Conservation (phyloP, 2,888 invertebrate species). For the Drosophila prolongata region DNA sequence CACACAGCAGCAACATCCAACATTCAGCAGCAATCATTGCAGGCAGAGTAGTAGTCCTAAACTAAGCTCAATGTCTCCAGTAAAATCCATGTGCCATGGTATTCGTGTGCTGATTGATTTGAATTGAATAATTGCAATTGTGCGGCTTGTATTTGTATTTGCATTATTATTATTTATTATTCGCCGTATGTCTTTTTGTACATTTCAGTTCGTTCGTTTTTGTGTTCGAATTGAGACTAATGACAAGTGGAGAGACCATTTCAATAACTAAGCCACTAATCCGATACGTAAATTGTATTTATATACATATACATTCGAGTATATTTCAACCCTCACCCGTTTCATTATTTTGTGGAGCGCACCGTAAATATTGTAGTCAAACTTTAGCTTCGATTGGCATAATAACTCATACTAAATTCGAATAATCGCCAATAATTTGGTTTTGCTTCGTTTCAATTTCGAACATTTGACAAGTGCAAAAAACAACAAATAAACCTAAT, state of each 20-base stretch:
- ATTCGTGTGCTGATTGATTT: conserved; percentile 75
- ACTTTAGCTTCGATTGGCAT: conserved; percentile 68
- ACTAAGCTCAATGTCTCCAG: conserved; percentile 74
- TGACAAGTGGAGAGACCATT: conserved; percentile 6
- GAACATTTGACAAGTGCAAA: not conserved
- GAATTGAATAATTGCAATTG: conserved; percentile 82
- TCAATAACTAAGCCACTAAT: conserved; percentile 10
- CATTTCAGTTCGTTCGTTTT: conserved; percentile 8
- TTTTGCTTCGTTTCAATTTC: conserved; percentile 4
- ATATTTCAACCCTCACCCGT: conserved; percentile 41
- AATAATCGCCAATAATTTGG: conserved; percentile 53
- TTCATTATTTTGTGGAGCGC: conserved; percentile 13
- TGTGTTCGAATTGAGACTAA: conserved; percentile 27
- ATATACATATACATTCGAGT: not conserved
- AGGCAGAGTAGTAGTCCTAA: conserved; percentile 49
- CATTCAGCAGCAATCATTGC: conserved; percentile 69
- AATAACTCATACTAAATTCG: conserved; percentile 70
- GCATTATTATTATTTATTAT: conserved; percentile 25
- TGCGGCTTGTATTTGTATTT: conserved; percentile 24
- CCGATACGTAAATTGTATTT: not conserved
- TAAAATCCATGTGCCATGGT: conserved; percentile 26
- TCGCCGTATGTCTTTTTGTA: conserved; percentile 9
- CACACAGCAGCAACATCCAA: conserved; percentile 5
- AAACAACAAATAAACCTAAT: conserved; percentile 15
- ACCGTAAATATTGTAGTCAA: conserved; percentile 16